Percentiles rank a stretch among this genome's conserved stretches.
These are phyloP conservation scores for Cheilinus undulatus DNA, from an alignment of 2,113 vertebrate species.

Conservation along the genomic window DNA sequence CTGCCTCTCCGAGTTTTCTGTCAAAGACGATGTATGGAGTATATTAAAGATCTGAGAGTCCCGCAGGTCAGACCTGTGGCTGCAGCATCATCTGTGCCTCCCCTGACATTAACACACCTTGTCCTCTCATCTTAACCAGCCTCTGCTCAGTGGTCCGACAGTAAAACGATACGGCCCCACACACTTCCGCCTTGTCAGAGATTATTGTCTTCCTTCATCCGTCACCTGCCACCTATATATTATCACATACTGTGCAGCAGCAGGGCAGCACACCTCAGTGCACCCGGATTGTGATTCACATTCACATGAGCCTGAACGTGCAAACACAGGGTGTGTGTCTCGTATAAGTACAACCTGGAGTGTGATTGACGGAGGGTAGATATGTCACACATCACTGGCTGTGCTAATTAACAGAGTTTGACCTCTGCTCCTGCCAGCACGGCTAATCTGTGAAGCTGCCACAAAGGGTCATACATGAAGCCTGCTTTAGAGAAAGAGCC, in stretches of 20 bases:
- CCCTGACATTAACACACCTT: background rate
- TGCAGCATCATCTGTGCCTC: background rate
- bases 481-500: too few species aligned
- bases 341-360: background rate
- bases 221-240: background rate
- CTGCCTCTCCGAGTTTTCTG: too few species aligned
- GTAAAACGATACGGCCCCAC: background rate
- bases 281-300: constrained; percentile 9
- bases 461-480: constrained; percentile 10
- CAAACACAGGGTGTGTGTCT: background rate
- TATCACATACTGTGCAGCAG: background rate
- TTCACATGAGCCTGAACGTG: background rate
- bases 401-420: constrained; percentile 55
- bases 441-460: constrained; percentile 33
- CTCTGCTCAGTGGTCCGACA: background rate
- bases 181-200: background rate
- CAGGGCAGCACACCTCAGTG: constrained; percentile 5
- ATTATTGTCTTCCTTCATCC: background rate
- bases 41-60: too few species aligned
- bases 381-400: constrained; percentile 37
- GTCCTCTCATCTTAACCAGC: background rate
- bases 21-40: too few species aligned
- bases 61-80: too few species aligned
- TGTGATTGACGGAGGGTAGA: constrained; percentile 8
- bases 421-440: constrained; percentile 40